Evolutionary conservation across 2,113 vertebrate genomes (phyloP).

Genomic region (Ochotona curzoniae): DNA sequence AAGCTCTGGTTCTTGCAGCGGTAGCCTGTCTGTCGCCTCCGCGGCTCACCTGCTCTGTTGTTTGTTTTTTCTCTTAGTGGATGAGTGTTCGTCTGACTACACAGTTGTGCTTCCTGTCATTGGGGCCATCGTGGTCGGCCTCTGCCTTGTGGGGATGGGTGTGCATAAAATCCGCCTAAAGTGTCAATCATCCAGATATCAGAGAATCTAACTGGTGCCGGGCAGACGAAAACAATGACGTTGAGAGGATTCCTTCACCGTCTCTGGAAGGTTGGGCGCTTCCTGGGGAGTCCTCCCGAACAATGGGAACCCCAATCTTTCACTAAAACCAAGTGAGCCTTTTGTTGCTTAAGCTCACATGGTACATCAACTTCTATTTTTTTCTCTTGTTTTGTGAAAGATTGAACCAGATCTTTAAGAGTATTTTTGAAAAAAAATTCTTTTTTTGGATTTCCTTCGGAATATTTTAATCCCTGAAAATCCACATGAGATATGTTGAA

Average conservation of each 20-base stretch:
- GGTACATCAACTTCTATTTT: background rate
- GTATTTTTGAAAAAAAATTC: background rate
- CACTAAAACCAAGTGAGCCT: background rate
- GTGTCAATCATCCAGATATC: conserved; percentile 71
- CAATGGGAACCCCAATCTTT: background rate
- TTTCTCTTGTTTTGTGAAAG: conserved; percentile 31
- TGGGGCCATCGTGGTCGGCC: conserved; percentile 41
- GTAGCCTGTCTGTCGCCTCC: background rate
- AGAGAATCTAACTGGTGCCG: conserved; percentile 70
- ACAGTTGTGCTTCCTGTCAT: conserved; percentile 54
- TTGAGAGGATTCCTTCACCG: background rate
- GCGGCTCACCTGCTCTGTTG: background rate
- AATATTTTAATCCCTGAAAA: conserved; percentile 37
- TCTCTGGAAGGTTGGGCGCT: background rate
- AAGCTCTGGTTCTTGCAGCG: background rate
- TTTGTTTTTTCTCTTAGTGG: conserved; percentile 61
- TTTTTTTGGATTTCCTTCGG: conserved; percentile 31
- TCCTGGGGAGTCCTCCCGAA: background rate
- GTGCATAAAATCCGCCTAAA: conserved; percentile 67
- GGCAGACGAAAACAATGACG: background rate
- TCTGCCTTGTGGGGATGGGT: conserved; percentile 67
- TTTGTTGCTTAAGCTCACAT: conserved; percentile 39
- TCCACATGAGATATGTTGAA: background rate
- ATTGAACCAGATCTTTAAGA: background rate
- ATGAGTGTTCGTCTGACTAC: conserved; percentile 73